Conservation (phyloP, 2,113 vertebrate species). For the Neoarius graeffei region DNA sequence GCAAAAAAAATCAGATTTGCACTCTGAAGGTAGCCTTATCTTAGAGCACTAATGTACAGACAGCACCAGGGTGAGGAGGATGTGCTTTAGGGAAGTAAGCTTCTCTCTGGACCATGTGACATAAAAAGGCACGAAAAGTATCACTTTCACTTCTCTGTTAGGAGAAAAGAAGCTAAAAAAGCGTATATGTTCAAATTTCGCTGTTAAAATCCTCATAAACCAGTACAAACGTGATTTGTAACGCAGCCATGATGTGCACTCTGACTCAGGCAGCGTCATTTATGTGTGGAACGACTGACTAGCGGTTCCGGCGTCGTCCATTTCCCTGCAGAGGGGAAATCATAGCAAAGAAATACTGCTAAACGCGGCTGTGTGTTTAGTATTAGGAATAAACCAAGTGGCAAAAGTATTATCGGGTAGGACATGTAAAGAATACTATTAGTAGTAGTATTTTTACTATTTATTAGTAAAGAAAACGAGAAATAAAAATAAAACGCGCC, state of each 20-base stretch:
- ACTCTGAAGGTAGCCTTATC: too few species aligned
- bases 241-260: neutral
- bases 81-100: neutral
- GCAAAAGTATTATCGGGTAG: too few species aligned
- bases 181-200: neutral
- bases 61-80: neutral
- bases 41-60: too few species aligned
- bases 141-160: conserved; percentile 21
- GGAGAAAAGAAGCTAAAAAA: neutral
- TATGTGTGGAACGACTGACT: neutral
- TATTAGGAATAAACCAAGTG: neutral
- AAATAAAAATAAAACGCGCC: neutral
- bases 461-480: neutral
- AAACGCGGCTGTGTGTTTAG: neutral
- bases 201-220: neutral
- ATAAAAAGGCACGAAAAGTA: neutral
- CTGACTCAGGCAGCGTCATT: neutral
- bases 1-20: too few species aligned
- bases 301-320: neutral
- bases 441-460: neutral
- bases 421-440: too few species aligned
- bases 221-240: neutral
- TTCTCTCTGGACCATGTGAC: neutral
- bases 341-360: neutral
- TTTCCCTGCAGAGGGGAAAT: neutral